Percentiles rank a stretch among this genome's conserved stretches.
These are phyloP conservation scores for Thymelicus lineola DNA, from an alignment of 2,888 invertebrate genomes.

Conservation along the genomic window DNA sequence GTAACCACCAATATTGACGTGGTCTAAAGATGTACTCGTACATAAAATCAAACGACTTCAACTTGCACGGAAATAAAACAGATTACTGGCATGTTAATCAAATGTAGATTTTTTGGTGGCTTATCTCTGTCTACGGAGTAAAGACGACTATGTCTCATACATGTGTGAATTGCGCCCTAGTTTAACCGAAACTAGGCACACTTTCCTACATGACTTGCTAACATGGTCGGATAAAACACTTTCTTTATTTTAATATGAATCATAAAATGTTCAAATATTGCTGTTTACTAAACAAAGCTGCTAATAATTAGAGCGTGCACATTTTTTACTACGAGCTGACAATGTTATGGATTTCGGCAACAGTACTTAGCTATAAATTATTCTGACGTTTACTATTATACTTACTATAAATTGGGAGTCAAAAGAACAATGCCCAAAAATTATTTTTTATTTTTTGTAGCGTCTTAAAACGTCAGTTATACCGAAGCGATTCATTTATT, in stretches of 20 bases:
- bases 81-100: background rate
- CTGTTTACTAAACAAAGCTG: constrained; percentile 27
- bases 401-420: too few relatives aligned
- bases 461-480: too few relatives aligned
- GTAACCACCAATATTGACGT: background rate
- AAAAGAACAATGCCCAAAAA: too few relatives aligned
- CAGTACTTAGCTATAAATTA: background rate
- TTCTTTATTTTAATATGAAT: constrained; percentile 38
- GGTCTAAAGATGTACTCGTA: background rate
- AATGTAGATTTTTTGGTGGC: constrained; percentile 8
- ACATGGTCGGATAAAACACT: constrained; percentile 28
- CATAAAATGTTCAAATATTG: constrained; percentile 15
- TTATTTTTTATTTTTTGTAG: too few relatives aligned
- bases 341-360: background rate
- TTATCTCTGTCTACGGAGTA: constrained; percentile 20
- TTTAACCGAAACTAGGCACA: constrained; percentile 54
- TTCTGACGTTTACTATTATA: too few relatives aligned
- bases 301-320: background rate
- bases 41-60: constrained; percentile 7
- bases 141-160: constrained; percentile 42
- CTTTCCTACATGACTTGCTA: constrained; percentile 52
- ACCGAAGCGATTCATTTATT: too few relatives aligned
- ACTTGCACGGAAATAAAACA: constrained; percentile 10
- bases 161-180: constrained; percentile 62
- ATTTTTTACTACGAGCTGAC: background rate